phyloP scores from a whole-genome alignment of 2,113 vertebrate genomes.

The Atherinomorus stipes region DNA sequence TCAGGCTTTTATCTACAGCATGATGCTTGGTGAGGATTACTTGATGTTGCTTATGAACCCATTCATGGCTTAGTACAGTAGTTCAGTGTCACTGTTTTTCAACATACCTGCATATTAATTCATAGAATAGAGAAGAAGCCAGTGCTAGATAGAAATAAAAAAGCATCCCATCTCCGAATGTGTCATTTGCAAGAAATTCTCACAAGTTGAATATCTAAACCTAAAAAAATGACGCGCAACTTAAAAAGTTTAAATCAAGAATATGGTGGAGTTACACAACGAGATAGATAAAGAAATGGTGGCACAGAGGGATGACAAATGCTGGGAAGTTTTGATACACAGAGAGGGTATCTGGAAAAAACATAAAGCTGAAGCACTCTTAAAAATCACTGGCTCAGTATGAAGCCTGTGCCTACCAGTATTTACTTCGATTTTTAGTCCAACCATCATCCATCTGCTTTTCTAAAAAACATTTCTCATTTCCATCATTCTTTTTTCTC shows the following conservation, averaged over 20 bases:
- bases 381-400: too few relatives aligned
- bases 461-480: not conserved
- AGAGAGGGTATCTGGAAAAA: too few relatives aligned
- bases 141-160: too few relatives aligned
- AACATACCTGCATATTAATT: not conserved
- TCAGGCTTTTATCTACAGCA: not conserved
- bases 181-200: too few relatives aligned
- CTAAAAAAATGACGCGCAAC: too few relatives aligned
- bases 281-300: conserved; percentile 11
- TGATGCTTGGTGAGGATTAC: too few relatives aligned
- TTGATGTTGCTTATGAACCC: not conserved
- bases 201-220: too few relatives aligned
- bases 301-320: conserved; percentile 10
- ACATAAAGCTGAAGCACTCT: too few relatives aligned
- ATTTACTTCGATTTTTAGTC: too few relatives aligned
- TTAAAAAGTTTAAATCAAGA: too few relatives aligned
- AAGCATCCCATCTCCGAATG: too few relatives aligned
- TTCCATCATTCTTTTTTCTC: not conserved
- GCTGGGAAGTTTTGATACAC: not conserved
- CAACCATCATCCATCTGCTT: not conserved
- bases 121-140: not conserved
- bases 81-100: not conserved
- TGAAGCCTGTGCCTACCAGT: too few relatives aligned
- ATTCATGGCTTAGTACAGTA: not conserved
- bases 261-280: not conserved